Evolutionary conservation across 2,113 vertebrate genomes (phyloP), one percentile per base, ranked within the genome.

Genomic region (Dissostichus mawsoni): DNA sequence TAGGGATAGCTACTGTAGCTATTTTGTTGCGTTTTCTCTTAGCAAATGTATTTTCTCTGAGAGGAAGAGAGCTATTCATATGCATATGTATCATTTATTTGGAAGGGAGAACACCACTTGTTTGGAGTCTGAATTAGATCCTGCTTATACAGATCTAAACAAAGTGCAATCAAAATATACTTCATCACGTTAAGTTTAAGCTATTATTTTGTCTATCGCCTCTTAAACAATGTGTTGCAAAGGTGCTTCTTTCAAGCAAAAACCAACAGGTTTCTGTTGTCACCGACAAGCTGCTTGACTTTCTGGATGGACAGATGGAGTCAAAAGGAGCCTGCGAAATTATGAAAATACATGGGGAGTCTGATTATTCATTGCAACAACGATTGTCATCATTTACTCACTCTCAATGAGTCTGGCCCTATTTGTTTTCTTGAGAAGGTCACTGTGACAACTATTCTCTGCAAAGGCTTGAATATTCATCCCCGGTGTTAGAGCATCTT

Each of bases 281-380:
- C 59, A 71, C 52, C 52, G 65, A 47, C 44, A 69, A 67, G 41
- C 51, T 76, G 51, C 20, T 74, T 25, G 52, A 70, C 23, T 47
- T 29, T 70, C 25, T 72, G 69, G 51, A 47, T 57, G 36, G 62
- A 78, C 70, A 80, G 76, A 74, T 69, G 51, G 69, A 66, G 57
- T 51, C 36, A 69, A 72, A 79, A 5, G 1, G n/a, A 36, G 29
- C 44, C 50, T 73, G 52, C 8, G 3, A 70, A 69, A 78, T 69
- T 18, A 69, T 51, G 14, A 65, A 63, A 59, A 56, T 17, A 25
- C 20, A 48, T 51, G 0, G 1, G 11, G 73, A 66, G 52, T 61
- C 29, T 48, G 67, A 65, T 48, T 74, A 62, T 74, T 75, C 56
- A 71, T 45, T 25, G n/a, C 44, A 47, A 58, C 25, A 69, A 53